Evolutionary conservation across 2,888 invertebrate genomes (phyloP).

Genomic region (Leptopterna dolabrata): DNA sequence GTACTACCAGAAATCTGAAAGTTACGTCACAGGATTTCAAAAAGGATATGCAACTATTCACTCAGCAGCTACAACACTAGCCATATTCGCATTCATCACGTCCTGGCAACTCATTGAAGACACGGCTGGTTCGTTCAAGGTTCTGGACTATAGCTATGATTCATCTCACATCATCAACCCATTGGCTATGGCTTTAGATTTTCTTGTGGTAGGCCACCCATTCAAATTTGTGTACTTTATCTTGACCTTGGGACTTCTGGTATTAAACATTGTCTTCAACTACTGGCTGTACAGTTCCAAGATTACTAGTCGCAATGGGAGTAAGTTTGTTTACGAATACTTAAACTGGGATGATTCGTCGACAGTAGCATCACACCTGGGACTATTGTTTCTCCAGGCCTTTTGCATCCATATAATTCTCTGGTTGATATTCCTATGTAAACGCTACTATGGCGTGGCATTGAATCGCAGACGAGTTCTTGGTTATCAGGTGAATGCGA

Average conservation of each 20-base stretch:
- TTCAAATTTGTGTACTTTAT: constrained; percentile 3
- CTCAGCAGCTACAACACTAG: constrained; percentile 14
- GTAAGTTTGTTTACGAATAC: constrained; percentile 18
- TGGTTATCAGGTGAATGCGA: background rate
- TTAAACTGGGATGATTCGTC: constrained; percentile 9
- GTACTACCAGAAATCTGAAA: constrained; percentile 17
- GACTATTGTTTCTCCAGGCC: background rate
- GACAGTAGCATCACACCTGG: background rate
- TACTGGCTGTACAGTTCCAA: constrained; percentile 25
- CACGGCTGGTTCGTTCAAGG: background rate
- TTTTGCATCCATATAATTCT: background rate
- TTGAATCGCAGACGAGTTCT: constrained; percentile 4
- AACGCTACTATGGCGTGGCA: constrained; percentile 17
- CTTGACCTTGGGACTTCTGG: background rate
- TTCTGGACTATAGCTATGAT: background rate
- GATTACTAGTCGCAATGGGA: constrained; percentile 17
- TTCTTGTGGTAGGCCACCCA: constrained; percentile 3
- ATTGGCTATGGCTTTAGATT: constrained; percentile 15
- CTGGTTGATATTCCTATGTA: constrained; percentile 1
- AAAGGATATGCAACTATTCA: background rate
- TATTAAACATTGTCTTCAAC: constrained; percentile 25
- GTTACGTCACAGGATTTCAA: constrained; percentile 24
- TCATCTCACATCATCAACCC: constrained; percentile 12
- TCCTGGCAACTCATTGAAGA: background rate
- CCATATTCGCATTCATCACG: constrained; percentile 15